These are phyloP conservation scores for Petrophora chlorosata DNA, from an alignment of 2,888 invertebrate species.

Conservation along the genomic window DNA sequence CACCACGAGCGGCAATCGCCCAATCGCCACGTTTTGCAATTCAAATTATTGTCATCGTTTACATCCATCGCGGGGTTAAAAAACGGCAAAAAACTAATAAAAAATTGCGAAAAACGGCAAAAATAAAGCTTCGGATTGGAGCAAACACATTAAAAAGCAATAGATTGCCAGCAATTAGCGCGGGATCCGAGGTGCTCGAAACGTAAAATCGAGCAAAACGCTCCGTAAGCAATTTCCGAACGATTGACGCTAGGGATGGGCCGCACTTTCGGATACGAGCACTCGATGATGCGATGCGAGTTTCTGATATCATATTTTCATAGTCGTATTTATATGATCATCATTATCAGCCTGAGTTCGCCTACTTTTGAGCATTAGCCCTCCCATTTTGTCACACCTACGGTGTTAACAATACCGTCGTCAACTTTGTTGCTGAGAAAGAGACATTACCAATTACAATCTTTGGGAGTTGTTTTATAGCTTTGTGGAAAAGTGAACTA, in stretches of 20 bases:
- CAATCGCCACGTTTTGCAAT: conserved; percentile 30
- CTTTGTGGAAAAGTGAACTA: no score
- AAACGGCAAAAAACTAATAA: conserved; percentile 35
- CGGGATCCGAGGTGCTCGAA: conserved; percentile 28
- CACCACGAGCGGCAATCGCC: conserved; percentile 24
- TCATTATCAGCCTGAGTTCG: no score
- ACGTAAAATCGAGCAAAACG: conserved; percentile 48
- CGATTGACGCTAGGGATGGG: conserved; percentile 37
- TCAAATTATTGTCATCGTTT: conserved; percentile 46
- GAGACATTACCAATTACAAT: no score
- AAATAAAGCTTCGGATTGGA: conserved; percentile 49
- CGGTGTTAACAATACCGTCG: no score
- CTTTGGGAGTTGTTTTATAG: no score
- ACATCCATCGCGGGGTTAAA: conserved; percentile 27
- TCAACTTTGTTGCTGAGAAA: no score
- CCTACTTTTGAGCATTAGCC: no score
- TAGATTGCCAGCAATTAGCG: conserved; percentile 74
- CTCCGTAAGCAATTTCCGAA: conserved; percentile 55
- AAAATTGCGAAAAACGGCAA: conserved; percentile 48
- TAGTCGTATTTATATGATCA: no score
- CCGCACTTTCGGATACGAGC: neutral
- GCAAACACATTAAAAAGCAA: conserved; percentile 71
- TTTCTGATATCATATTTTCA: neutral
- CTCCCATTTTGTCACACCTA: no score
- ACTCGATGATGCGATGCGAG: neutral